phyloP scores from a whole-genome alignment of 2,113 vertebrate genomes.

The Apteryx owenii region DNA sequence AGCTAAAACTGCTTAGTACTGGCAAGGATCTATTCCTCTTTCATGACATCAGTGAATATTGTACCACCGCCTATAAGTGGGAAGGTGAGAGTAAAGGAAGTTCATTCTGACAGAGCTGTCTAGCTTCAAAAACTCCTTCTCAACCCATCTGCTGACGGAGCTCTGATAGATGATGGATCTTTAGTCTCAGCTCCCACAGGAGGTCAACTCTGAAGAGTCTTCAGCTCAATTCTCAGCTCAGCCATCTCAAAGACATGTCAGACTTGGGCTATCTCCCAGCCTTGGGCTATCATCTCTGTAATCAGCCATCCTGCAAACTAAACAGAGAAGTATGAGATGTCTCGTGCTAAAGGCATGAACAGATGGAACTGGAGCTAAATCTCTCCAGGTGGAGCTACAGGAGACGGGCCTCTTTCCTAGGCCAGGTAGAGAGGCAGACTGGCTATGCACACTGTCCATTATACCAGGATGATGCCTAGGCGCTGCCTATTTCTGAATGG shows the following conservation, averaged over 20 bases:
- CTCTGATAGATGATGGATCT: neutral
- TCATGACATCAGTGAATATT: accelerated
- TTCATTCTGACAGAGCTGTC: neutral
- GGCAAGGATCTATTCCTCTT: neutral
- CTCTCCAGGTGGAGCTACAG: neutral
- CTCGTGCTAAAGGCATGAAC: accelerated
- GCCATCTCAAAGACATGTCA: neutral
- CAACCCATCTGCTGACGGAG: neutral
- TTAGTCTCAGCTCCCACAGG: neutral
- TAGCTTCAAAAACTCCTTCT: neutral
- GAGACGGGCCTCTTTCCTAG: neutral
- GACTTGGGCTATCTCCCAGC: neutral
- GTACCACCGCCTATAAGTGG: no score
- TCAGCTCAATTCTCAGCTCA: neutral
- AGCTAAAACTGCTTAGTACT: neutral
- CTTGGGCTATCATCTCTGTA: neutral
- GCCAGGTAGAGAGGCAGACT: accelerated
- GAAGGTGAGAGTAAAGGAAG: neutral
- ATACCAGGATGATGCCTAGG: accelerated
- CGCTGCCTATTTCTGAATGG: no score
- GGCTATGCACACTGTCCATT: neutral
- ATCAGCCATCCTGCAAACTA: neutral
- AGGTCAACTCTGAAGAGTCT: neutral
- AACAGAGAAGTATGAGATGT: no score
- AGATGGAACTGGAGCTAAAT: neutral